Evolutionary conservation across 2,888 invertebrate genomes (phyloP).

Genomic region (Malthinus seriepunctatus): DNA sequence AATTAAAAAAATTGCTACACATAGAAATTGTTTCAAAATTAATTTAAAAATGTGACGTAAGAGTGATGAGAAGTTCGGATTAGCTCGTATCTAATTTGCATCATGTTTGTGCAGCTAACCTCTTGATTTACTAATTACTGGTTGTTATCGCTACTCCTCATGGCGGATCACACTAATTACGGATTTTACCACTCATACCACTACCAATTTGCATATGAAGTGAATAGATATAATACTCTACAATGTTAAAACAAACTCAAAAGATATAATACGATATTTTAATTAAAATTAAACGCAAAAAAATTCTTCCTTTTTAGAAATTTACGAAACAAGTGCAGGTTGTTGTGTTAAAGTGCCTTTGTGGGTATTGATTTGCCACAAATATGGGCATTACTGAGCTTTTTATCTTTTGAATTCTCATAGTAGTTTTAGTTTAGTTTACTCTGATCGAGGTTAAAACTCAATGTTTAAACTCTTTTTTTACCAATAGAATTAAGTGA

Average conservation of each 20-base stretch:
- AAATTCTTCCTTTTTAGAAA: not conserved
- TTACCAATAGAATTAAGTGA: too few relatives aligned
- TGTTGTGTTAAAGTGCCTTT: too few relatives aligned
- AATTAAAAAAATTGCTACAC: too few relatives aligned
- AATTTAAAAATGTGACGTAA: too few relatives aligned
- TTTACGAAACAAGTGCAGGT: too few relatives aligned
- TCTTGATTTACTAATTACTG: slow-evolving; percentile 34
- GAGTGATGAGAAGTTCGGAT: slow-evolving; percentile 11
- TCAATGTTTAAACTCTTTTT: too few relatives aligned
- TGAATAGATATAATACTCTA: slow-evolving; percentile 22
- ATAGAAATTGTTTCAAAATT: too few relatives aligned
- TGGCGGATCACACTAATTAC: slow-evolving; percentile 29
- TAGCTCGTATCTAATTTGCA: slow-evolving; percentile 28
- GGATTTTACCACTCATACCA: slow-evolving; percentile 29
- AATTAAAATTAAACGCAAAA: slow-evolving; percentile 1
- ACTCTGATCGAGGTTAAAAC: too few relatives aligned
- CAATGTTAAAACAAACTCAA: slow-evolving; percentile 20
- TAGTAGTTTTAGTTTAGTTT: too few relatives aligned
- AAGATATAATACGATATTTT: slow-evolving; percentile 11
- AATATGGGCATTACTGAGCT: too few relatives aligned
- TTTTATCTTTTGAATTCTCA: too few relatives aligned
- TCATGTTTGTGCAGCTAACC: slow-evolving; percentile 32
- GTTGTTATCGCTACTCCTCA: slow-evolving; percentile 30
- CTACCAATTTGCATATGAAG: slow-evolving; percentile 27
- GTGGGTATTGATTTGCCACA: too few relatives aligned